Percentiles rank a stretch among this genome's conserved stretches.
phyloP scores from a whole-genome alignment of 2,797 vertebrate genomes.

The Florisuga fusca region DNA sequence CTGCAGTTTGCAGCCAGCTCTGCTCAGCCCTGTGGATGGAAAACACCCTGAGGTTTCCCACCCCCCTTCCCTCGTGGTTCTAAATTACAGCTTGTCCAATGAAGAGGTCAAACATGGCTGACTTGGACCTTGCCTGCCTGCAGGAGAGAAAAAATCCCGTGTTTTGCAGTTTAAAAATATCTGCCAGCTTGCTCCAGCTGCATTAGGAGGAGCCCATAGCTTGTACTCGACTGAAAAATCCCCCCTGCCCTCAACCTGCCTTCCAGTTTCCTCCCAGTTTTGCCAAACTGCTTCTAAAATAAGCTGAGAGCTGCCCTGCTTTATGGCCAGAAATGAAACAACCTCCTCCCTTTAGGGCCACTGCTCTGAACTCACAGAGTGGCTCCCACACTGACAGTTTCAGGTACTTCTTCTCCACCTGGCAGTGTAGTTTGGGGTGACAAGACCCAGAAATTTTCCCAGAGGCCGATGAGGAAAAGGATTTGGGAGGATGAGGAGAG shows the following conservation, averaged over 20 bases:
- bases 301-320: neutral
- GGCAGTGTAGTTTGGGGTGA: neutral
- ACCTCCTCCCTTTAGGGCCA: neutral
- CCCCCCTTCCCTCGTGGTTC: neutral
- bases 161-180: neutral
- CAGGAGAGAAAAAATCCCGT: neutral
- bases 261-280: neutral
- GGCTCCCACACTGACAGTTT: neutral
- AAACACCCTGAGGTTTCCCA: constrained; percentile 29
- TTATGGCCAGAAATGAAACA: neutral
- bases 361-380: fast-evolving
- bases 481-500: neutral
- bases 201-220: neutral
- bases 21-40: constrained; percentile 21
- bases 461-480: neutral
- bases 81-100: neutral
- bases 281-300: neutral
- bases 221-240: neutral
- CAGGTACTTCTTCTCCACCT: neutral
- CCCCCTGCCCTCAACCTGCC: neutral
- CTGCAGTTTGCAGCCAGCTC: neutral
- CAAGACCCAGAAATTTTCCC: neutral
- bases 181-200: neutral
- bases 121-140: neutral
- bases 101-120: neutral